Evolutionary conservation across 1,140 invertebrate genomes (phyloP).

Genomic region (Streblospio benedicti): DNA sequence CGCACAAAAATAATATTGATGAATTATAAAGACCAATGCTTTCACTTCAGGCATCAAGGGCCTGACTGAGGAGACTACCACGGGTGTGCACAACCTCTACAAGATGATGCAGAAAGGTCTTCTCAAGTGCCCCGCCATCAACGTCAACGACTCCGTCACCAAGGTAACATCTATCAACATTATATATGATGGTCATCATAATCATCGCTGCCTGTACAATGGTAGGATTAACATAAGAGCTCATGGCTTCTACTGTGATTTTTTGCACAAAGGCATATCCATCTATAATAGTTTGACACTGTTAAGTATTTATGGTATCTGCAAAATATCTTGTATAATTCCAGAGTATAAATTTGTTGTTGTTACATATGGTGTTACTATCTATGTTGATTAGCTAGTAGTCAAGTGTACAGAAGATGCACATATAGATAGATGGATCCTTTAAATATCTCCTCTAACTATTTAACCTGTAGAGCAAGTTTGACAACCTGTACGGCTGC

Average conservation of each 20-base stretch:
- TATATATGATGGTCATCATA: background rate
- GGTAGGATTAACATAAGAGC: background rate
- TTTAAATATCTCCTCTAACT: too few relatives aligned
- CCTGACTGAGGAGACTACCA: slow-evolving; percentile 96
- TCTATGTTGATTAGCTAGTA: too few relatives aligned
- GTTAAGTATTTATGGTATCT: too few relatives aligned
- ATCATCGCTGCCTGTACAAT: background rate
- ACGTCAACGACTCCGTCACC: slow-evolving; percentile 97
- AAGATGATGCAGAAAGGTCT: slow-evolving; percentile 83
- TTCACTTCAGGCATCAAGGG: slow-evolving; percentile 62
- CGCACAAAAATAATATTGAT: too few relatives aligned
- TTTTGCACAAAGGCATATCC: background rate
- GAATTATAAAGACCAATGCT: background rate
- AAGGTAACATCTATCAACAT: slow-evolving; percentile 56
- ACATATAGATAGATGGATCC: too few relatives aligned
- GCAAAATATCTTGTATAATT: too few relatives aligned
- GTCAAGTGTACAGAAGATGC: too few relatives aligned
- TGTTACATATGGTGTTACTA: too few relatives aligned
- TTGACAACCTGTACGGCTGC: slow-evolving; percentile 98
- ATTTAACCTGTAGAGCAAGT: slow-evolving; percentile 84
- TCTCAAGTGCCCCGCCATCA: slow-evolving; percentile 89
- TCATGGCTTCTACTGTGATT: background rate
- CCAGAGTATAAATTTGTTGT: too few relatives aligned
- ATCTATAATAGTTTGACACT: too few relatives aligned
- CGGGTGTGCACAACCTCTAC: slow-evolving; percentile 96